Percentiles rank a stretch among this genome's conserved stretches.
Conservation (phyloP, 2,888 invertebrate species). For the Tyria jacobaeae region DNA sequence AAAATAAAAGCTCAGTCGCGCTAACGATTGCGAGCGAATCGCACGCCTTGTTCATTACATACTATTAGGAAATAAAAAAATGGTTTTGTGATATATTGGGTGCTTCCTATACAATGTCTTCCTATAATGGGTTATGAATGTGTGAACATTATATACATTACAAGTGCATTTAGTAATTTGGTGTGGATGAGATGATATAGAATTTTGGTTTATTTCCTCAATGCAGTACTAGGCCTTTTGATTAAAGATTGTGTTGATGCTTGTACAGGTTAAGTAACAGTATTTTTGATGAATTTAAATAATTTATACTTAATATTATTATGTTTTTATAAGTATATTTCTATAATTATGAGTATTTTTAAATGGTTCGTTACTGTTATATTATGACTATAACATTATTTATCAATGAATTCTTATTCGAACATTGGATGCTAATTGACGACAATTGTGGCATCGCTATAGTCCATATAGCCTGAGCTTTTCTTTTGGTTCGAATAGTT, state of each 20-base stretch:
- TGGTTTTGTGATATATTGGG: constrained; percentile 39
- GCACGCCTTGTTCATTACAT: constrained; percentile 41
- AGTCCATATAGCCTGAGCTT: too few relatives aligned
- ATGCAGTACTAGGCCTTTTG: constrained; percentile 5
- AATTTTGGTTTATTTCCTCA: not conserved
- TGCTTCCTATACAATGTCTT: constrained; percentile 46
- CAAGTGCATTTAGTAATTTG: not conserved
- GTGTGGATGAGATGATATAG: not conserved
- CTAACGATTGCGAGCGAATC: constrained; percentile 40
- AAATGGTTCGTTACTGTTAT: not conserved
- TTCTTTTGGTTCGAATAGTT: too few relatives aligned
- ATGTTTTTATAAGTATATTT: too few relatives aligned
- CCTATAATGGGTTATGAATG: constrained; percentile 31
- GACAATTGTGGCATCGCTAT: too few relatives aligned
- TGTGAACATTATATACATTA: constrained; percentile 18
- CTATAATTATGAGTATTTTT: not conserved
- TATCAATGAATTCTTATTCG: too few relatives aligned
- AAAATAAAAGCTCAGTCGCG: constrained; percentile 62
- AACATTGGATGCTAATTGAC: too few relatives aligned
- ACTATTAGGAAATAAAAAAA: constrained; percentile 18
- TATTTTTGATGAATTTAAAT: not conserved
- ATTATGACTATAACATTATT: too few relatives aligned
- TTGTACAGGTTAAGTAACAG: not conserved
- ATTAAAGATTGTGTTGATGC: not conserved
- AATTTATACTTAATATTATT: not conserved